A percentile compares a stretch with the other conserved stretches of the same genome.
Conservation (phyloP, 2,797 vertebrate species). For the Alauda arvensis region DNA sequence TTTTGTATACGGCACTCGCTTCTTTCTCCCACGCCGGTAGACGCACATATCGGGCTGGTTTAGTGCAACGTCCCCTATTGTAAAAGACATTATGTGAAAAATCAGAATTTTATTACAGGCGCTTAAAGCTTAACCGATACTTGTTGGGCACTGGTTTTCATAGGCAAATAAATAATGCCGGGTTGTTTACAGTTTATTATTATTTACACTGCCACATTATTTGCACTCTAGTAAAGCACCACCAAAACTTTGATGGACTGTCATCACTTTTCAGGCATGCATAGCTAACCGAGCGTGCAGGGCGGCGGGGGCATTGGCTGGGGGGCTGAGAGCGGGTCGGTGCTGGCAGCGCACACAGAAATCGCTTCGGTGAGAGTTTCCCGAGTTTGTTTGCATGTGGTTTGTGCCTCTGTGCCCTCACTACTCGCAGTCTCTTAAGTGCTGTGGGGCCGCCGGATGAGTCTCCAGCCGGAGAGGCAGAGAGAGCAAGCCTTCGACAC, state of each 20-base stretch:
- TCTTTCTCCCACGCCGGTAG: constrained; percentile 82
- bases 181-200: constrained; percentile 63
- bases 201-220: constrained; percentile 57
- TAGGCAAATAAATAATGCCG: constrained; percentile 40
- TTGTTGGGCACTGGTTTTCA: constrained; percentile 2
- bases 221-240: constrained; percentile 54
- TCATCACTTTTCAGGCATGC: constrained; percentile 56
- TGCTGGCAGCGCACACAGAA: not conserved
- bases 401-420: constrained; percentile 10
- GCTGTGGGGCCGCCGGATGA: not conserved
- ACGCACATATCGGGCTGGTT: constrained; percentile 81
- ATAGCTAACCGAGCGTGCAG: constrained; percentile 40
- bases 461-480: not conserved
- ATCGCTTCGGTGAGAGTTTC: constrained; percentile 6
- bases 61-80: constrained; percentile 76
- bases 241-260: constrained; percentile 57
- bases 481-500: not conserved
- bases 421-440: not conserved
- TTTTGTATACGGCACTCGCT: constrained; percentile 84
- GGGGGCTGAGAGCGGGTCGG: not conserved
- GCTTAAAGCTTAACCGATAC: constrained; percentile 28
- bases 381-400: constrained; percentile 28
- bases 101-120: constrained; percentile 57
- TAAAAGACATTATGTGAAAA: constrained; percentile 63
- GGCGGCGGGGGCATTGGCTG: constrained; percentile 7